These are phyloP conservation scores for Epinephelus moara DNA, from an alignment of 2,113 vertebrate genomes.

Conservation along the genomic window DNA sequence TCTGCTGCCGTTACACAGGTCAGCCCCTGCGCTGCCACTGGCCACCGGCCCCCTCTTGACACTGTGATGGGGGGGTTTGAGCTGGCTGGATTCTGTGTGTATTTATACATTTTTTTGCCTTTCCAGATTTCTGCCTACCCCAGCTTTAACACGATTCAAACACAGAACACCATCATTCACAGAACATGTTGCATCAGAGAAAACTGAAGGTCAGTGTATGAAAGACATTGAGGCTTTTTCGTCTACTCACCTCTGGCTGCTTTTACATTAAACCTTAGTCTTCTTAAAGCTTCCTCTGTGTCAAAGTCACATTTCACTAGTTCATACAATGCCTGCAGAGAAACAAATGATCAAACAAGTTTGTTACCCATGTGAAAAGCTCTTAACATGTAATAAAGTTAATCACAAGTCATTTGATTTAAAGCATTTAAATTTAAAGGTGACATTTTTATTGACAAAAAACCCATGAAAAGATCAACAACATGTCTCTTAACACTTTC, in stretches of 20 bases:
- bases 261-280: slow-evolving; percentile 94
- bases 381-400: not conserved
- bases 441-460: not conserved
- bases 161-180: not conserved
- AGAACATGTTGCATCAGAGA: not conserved
- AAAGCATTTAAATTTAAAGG: not conserved
- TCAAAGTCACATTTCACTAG: slow-evolving; percentile 98
- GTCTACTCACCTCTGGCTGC: slow-evolving; percentile 91
- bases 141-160: not conserved
- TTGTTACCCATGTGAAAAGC: not conserved
- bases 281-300: slow-evolving; percentile 93
- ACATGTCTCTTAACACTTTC: not conserved
- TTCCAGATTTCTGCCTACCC: too few species aligned
- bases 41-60: too few species aligned
- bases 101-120: too few species aligned
- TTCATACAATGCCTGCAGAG: slow-evolving; percentile 93
- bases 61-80: too few species aligned
- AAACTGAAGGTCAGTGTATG: not conserved
- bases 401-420: not conserved
- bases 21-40: too few species aligned
- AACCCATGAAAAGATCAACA: not conserved
- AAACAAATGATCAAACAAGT: not conserved
- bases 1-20: too few species aligned
- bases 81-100: too few species aligned
- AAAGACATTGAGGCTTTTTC: not conserved